These are phyloP conservation scores for Eristalis arbustorum DNA, from an alignment of 2,888 invertebrate species.

Conservation along the genomic window DNA sequence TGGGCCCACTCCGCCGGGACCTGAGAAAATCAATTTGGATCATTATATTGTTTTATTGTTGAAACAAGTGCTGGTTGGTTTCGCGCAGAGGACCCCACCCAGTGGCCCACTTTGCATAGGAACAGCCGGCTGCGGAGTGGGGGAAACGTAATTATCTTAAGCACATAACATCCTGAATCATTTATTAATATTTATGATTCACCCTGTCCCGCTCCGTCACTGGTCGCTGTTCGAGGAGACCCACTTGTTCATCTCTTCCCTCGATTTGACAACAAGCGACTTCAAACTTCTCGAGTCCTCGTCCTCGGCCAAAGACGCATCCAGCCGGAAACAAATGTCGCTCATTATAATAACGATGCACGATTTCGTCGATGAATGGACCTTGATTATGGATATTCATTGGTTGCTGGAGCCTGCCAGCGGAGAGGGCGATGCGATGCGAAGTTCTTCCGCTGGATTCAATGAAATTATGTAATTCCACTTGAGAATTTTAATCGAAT, in stretches of 20 bases:
- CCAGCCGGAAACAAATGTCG: constrained; percentile 62
- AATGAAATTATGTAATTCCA: constrained; percentile 32
- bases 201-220: neutral
- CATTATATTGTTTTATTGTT: constrained; percentile 54
- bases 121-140: neutral
- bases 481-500: constrained; percentile 64
- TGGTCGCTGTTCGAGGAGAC: no score
- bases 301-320: constrained; percentile 14
- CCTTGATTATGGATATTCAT: constrained; percentile 65
- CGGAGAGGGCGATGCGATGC: neutral
- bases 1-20: neutral
- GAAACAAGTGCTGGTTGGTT: constrained; percentile 15
- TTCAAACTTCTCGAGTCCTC: neutral
- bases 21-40: constrained; percentile 53
- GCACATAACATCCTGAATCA: constrained; percentile 56
- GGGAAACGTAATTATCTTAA: constrained; percentile 62
- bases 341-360: constrained; percentile 68
- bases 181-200: constrained; percentile 47
- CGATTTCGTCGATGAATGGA: constrained; percentile 66
- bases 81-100: neutral
- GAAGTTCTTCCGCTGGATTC: neutral
- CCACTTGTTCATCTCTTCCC: no score
- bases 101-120: neutral
- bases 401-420: constrained; percentile 7
- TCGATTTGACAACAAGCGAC: no score